These are phyloP conservation scores for Polia nebulosa DNA, from an alignment of 2,888 invertebrate genomes.

Conservation along the genomic window DNA sequence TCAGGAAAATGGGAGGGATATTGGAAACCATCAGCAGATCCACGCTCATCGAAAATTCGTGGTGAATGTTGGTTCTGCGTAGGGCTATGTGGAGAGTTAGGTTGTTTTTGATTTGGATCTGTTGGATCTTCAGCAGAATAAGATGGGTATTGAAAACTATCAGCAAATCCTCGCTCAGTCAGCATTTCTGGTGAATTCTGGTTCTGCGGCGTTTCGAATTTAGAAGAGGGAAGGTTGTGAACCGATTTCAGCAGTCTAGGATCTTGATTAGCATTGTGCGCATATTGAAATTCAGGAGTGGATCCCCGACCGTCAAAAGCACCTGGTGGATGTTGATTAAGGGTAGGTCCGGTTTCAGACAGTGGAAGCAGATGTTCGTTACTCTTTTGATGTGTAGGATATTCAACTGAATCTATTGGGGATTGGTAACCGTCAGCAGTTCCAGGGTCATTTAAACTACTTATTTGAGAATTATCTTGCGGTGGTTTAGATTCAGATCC, in stretches of 20 bases:
- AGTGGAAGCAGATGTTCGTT: too few relatives aligned
- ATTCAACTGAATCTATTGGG: neutral
- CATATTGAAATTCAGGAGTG: constrained; percentile 7
- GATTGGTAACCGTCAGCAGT: neutral
- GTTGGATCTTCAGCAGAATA: neutral
- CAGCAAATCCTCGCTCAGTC: neutral
- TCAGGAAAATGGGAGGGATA: too few relatives aligned
- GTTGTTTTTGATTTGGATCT: too few relatives aligned
- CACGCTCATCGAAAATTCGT: too few relatives aligned
- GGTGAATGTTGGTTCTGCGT: too few relatives aligned
- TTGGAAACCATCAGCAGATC: too few relatives aligned
- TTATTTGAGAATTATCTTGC: neutral
- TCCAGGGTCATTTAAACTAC: neutral
- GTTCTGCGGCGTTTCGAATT: neutral
- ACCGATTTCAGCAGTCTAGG: neutral
- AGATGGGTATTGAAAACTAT: constrained; percentile 5
- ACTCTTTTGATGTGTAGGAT: neutral
- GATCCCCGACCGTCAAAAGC: too few relatives aligned
- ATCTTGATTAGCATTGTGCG: constrained; percentile 10
- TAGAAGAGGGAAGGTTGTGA: neutral
- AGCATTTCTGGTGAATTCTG: neutral
- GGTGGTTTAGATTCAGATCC: neutral
- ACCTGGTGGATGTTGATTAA: too few relatives aligned
- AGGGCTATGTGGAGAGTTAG: too few relatives aligned
- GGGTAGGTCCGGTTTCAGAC: neutral